Evolutionary conservation across 37 sponge, comb jelly and placozoan genomes (phyloP).

Genomic region (Cladorhizidae sp.): DNA sequence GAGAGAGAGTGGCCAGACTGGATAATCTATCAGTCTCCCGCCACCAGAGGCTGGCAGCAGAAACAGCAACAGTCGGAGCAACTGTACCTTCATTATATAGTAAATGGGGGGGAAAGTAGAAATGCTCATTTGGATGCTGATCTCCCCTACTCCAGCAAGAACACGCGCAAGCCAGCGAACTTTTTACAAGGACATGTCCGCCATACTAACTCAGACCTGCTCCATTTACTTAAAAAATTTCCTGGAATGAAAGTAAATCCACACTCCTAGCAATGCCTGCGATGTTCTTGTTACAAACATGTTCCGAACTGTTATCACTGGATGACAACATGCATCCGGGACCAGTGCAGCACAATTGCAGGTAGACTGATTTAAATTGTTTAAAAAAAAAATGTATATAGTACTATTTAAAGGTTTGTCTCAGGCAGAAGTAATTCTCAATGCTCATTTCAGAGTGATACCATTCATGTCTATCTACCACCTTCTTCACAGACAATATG

Average conservation of each 20-base stretch:
- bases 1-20: no score
- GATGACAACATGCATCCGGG: conserved; percentile 13
- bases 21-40: no score
- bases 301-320: background rate
- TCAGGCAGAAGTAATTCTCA: background rate
- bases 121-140: background rate
- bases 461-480: background rate
- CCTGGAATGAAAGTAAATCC: background rate
- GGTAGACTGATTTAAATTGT: background rate
- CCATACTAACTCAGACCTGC: background rate
- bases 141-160: background rate
- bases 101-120: no score
- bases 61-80: no score
- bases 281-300: background rate
- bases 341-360: background rate
- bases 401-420: background rate
- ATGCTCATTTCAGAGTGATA: background rate
- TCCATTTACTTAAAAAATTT: background rate
- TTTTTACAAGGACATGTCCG: background rate
- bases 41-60: no score
- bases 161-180: background rate
- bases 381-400: background rate
- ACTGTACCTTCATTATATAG: no score
- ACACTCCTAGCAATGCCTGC: background rate
- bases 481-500: no score